Evolutionary conservation across 1,140 invertebrate species (phyloP), one percentile per base, ranked within the genome.

Genomic region (Olivierus martensii): DNA sequence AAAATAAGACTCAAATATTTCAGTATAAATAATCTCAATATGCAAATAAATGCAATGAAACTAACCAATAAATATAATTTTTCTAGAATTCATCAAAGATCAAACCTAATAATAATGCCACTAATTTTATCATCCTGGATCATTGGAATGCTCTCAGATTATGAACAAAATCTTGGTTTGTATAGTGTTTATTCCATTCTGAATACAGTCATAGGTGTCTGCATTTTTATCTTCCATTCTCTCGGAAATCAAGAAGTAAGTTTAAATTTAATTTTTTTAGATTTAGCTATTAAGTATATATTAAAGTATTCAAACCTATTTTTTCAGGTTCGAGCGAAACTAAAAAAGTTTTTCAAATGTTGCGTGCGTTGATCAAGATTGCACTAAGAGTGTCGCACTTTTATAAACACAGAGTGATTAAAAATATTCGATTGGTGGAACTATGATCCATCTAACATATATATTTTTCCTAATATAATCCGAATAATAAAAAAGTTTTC

Each of bases 161-260:
- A 66, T 41, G 59, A 67, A 18, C 66, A 67, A 46, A 63, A 66
- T 42, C 39, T 67, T 5, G 43, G 53, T 2, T 55, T 67, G 0
- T 67, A 64, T 41, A 57, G 61, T 15, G 59, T 59, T 14, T 66
- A 66, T 45, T 60, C 64, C 34, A 61, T 66, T n/a, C 44, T 67
- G 3, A 67, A 66, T 44, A 59, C 62, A 4, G 41, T 63, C 5
- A 58, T 64, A 3, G 66, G 66, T 0, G 56, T 57, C 0, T 10
- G 52, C 6, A 49, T 67, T 41, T 66, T 67, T 51, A 59, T 66
- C 38, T 58, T 66, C 36, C 66, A 67, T 46, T 61, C 58, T 37
- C 51, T 62, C 11, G 62, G 63, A 42, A 66, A 67, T 42, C 59
- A 63, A 14, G 49, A 64, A 55, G 64, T 65, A 55, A 46, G 35